Percentiles rank a stretch among this genome's conserved stretches.
Evolutionary conservation across 2,113 vertebrate genomes (phyloP).

Genomic region (Polypterus bichir): DNA sequence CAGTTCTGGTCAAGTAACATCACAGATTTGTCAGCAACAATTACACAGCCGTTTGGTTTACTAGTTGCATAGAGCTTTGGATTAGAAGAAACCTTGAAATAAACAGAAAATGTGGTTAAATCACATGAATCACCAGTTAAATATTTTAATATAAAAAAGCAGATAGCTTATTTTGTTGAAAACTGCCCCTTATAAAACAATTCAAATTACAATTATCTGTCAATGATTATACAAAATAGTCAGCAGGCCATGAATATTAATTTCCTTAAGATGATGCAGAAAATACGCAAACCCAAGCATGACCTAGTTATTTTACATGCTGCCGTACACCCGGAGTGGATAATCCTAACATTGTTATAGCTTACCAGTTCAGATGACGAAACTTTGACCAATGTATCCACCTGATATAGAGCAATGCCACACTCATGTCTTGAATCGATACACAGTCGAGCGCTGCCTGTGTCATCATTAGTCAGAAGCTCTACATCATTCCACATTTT

Average conservation of each 20-base stretch:
- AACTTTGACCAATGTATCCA: constrained; percentile 66
- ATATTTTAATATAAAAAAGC: background rate
- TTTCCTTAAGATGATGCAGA: too few relatives aligned
- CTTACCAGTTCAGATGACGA: constrained; percentile 66
- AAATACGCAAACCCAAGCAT: too few relatives aligned
- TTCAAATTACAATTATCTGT: too few relatives aligned
- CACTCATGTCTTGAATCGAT: constrained; percentile 50
- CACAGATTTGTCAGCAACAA: constrained; percentile 70
- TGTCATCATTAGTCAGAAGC: constrained; percentile 73
- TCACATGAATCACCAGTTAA: background rate
- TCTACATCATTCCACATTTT: constrained; percentile 82
- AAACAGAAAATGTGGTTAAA: background rate
- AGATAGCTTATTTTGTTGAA: background rate
- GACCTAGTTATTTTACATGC: too few relatives aligned
- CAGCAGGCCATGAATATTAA: too few relatives aligned
- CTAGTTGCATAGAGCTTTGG: constrained; percentile 53
- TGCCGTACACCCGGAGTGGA: too few relatives aligned
- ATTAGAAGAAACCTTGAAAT: constrained; percentile 46
- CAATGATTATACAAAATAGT: too few relatives aligned
- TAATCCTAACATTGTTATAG: too few relatives aligned
- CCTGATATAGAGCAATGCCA: constrained; percentile 73
- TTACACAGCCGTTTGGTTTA: constrained; percentile 55
- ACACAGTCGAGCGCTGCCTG: constrained; percentile 47
- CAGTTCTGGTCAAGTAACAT: constrained; percentile 69
- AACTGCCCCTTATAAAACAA: too few relatives aligned